Conservation (phyloP, 2,797 vertebrate species). For the Coracias cyanogaster region DNA sequence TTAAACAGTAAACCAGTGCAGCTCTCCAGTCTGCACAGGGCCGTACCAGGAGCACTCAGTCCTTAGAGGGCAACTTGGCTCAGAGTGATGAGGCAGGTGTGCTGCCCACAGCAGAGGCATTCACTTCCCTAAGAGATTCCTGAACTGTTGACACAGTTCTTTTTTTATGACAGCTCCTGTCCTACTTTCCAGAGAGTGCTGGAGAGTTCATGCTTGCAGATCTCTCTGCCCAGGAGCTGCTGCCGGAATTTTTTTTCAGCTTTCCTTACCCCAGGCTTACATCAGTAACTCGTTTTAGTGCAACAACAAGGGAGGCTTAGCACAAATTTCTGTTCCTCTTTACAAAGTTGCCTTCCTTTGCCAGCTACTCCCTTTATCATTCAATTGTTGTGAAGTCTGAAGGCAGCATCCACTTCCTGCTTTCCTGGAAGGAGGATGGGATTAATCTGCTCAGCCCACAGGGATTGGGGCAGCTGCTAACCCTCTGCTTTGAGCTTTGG, state of each 20-base stretch:
- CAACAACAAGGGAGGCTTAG: neutral
- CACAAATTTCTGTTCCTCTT: neutral
- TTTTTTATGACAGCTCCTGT: constrained; percentile 34
- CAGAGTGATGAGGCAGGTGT: neutral
- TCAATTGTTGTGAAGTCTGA: neutral
- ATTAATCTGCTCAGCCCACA: neutral
- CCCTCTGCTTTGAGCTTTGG: neutral
- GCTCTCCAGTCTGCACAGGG: neutral
- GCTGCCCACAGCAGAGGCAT: constrained; percentile 2
- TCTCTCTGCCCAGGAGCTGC: constrained; percentile 18
- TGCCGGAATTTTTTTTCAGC: neutral
- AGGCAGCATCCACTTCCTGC: neutral
- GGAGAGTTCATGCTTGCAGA: constrained; percentile 13
- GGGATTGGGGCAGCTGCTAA: neutral
- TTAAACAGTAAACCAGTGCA: neutral
- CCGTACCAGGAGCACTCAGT: neutral
- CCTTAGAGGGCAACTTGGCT: neutral
- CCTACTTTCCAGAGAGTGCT: constrained; percentile 39
- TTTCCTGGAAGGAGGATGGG: constrained; percentile 22
- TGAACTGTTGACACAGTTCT: constrained; percentile 55
- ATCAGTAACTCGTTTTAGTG: neutral
- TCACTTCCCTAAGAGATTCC: constrained; percentile 10
- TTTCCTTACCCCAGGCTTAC: neutral
- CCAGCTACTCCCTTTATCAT: neutral
- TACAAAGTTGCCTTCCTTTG: constrained; percentile 19